phyloP scores from a whole-genome alignment of 1,140 invertebrate species.

The Heliothis virescens region DNA sequence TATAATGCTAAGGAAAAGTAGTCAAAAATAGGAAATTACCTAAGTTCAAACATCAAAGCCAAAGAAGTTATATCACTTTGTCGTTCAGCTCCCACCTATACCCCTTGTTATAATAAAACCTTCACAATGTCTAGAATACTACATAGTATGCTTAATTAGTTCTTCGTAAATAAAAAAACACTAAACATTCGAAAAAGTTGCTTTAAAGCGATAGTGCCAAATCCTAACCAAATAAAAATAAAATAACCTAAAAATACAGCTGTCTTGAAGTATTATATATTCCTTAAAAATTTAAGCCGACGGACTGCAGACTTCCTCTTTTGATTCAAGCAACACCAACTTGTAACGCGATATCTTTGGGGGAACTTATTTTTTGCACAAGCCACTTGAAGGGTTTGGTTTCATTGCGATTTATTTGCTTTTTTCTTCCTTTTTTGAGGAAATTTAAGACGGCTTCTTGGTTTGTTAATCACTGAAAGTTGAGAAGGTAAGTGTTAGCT shows the following conservation, averaged over 20 bases:
- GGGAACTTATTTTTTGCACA: slow-evolving; percentile 30
- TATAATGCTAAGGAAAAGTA: no score
- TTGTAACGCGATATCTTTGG: slow-evolving; percentile 36
- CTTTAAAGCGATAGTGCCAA: no score
- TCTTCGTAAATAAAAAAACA: no score
- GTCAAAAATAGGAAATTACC: no score
- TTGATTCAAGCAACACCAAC: slow-evolving; percentile 22
- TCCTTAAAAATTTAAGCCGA: slow-evolving; percentile 13
- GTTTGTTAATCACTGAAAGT: not conserved
- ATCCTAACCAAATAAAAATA: not conserved
- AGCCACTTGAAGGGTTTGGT: slow-evolving; percentile 23
- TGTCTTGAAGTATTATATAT: not conserved
- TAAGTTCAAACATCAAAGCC: no score
- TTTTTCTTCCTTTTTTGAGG: not conserved
- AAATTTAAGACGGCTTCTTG: not conserved
- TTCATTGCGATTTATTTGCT: slow-evolving; percentile 21
- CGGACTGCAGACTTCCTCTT: slow-evolving; percentile 11
- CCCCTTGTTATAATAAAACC: no score
- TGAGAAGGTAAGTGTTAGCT: no score
- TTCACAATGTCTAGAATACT: no score
- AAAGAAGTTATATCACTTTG: no score
- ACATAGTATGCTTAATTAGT: no score
- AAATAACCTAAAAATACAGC: not conserved
- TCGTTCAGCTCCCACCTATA: no score
- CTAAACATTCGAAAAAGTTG: no score